phyloP scores from a whole-genome alignment of 1,140 invertebrate species.

The Venturia canescens region DNA sequence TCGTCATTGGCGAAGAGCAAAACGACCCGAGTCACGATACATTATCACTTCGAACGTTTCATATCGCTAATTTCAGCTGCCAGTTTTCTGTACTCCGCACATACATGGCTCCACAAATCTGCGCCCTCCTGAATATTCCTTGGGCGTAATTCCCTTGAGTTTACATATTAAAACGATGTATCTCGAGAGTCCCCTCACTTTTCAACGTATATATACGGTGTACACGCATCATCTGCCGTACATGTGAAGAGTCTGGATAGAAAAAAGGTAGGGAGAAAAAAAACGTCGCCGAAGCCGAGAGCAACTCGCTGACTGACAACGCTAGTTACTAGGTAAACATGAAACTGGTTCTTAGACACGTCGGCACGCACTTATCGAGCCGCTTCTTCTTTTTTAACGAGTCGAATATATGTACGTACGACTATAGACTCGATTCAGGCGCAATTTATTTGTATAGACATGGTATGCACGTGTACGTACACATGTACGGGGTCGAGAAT shows the following conservation, averaged over 20 bases:
- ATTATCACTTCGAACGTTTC: not conserved
- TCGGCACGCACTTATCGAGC: slow-evolving; percentile 61
- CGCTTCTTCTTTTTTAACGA: slow-evolving; percentile 30
- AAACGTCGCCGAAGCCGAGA: slow-evolving; percentile 55
- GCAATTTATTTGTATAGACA: slow-evolving; percentile 4
- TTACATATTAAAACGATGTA: too few species aligned
- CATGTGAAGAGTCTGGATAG: not conserved
- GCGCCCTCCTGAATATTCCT: not conserved
- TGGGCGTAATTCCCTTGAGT: too few species aligned
- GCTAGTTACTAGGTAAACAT: slow-evolving; percentile 67
- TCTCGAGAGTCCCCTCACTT: too few species aligned
- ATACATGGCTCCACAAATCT: not conserved
- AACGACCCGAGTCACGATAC: not conserved
- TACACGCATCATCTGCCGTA: not conserved
- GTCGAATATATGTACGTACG: not conserved
- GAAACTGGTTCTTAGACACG: slow-evolving; percentile 64
- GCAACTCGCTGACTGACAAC: slow-evolving; percentile 67
- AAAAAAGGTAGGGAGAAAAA: slow-evolving; percentile 15
- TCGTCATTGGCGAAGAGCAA: not conserved
- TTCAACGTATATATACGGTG: not conserved
- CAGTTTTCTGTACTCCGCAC: not conserved
- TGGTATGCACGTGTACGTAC: slow-evolving; percentile 3
- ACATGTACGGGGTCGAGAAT: slow-evolving; percentile 16
- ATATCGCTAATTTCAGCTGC: not conserved
- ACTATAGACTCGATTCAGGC: not conserved